phyloP scores from a whole-genome alignment of 2,113 vertebrate species.

The Athene cunicularia region DNA sequence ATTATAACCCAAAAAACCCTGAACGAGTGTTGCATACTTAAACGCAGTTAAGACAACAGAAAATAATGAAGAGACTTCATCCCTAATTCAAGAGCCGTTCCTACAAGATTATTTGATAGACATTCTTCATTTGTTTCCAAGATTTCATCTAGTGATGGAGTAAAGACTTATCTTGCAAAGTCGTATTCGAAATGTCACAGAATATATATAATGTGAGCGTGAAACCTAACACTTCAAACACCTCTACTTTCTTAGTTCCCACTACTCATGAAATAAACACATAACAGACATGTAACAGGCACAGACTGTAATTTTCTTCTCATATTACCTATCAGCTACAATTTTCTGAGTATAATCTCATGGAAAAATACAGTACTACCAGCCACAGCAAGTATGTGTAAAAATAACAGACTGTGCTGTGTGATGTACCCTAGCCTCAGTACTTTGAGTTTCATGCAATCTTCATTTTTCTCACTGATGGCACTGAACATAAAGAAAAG shows the following conservation, averaged over 20 bases:
- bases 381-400: not conserved
- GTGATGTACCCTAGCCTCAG: not conserved
- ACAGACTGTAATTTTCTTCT: not conserved
- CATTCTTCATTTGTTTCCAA: not conserved
- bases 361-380: not conserved
- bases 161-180: not conserved
- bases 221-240: not conserved
- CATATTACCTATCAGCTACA: not conserved
- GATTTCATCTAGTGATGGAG: not conserved
- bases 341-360: not conserved
- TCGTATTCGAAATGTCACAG: not conserved
- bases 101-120: not conserved
- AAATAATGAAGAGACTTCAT: not conserved
- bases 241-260: not conserved
- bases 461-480: not conserved
- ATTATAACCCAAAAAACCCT: not conserved
- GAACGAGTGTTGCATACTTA: not conserved
- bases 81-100: not conserved
- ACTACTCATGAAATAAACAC: not conserved
- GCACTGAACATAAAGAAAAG: constrained; percentile 1
- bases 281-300: not conserved
- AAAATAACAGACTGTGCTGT: not conserved
- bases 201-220: fast-evolving
- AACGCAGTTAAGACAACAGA: not conserved
- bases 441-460: not conserved